Percentiles rank a stretch among this genome's conserved stretches.
These are phyloP conservation scores for Trididemnum clinides DNA, from an alignment of 23 tunicate species.

Conservation along the genomic window DNA sequence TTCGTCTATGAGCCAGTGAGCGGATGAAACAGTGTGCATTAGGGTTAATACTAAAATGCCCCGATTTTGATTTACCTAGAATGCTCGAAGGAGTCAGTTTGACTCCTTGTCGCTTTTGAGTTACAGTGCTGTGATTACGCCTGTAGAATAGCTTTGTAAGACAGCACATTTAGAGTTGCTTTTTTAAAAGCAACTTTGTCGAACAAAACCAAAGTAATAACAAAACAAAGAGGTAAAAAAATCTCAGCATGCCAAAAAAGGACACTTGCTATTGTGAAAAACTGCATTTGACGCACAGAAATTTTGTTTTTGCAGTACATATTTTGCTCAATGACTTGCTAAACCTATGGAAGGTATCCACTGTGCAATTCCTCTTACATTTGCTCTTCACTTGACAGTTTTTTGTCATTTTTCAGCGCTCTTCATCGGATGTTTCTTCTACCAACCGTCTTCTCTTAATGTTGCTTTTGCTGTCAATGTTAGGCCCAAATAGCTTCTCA, in stretches of 20 bases:
- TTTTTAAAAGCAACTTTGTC: too few relatives aligned
- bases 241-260: background rate
- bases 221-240: background rate
- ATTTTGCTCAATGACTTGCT: background rate
- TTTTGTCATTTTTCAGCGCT: background rate
- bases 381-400: background rate
- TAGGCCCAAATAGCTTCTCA: too few relatives aligned
- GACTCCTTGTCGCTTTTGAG: too few relatives aligned
- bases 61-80: too few relatives aligned
- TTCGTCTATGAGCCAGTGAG: too few relatives aligned
- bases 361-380: background rate
- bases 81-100: too few relatives aligned
- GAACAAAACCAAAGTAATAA: background rate
- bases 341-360: background rate
- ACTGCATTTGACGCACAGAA: background rate
- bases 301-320: background rate
- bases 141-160: too few relatives aligned
- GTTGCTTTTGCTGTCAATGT: too few relatives aligned
- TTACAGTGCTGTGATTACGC: too few relatives aligned
- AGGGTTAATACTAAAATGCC: too few relatives aligned
- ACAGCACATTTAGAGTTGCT: too few relatives aligned
- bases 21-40: too few relatives aligned
- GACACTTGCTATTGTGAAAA: background rate
- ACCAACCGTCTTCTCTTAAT: background rate
- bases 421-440: background rate